Base-by-base conservation (phyloP, 2,888 invertebrate genomes). In the Troides aeacus region DNA sequence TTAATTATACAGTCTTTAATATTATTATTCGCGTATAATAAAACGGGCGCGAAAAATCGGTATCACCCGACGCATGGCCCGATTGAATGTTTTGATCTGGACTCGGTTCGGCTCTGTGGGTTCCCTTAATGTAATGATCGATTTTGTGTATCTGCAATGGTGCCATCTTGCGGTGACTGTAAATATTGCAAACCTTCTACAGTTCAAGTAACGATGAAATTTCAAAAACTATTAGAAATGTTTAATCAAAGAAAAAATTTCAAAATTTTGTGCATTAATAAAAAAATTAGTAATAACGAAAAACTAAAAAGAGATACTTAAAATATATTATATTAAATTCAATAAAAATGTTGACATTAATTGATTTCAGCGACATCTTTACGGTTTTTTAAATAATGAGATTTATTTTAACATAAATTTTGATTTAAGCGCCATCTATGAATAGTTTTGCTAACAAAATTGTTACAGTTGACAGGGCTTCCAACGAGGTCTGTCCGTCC, bases 1-100 rank as follows among this genome's bases (percentile, higher is more conserved):
- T 73, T 74, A 73, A 71, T 7, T 77, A 72, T 70, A 74, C 72
- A 71, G 75, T 76, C 71, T 73, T 79, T 78, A 76, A 72, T 75
- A 78, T 74, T 76, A 79, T 75, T 77, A 79, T 77, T 74, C 80
- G 81, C 82, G 80, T 65, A 62, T 68, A 83, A 78, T 80, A 78
- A 81, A 84, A 82, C 83, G 79, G 83, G 86, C 88, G 86, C 86
- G 82, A 87, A 89, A 87, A 82, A 84, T 82, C 82, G 75, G 81
- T 80, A 79, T 79, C 83, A 76, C 82, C 81, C 86, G 77, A 81
- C 80, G 81, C 90, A 88, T 89, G 64, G 64, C 64, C 64, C 70
- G 81, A 87, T 85, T 83, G 84, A 87, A 85, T 90, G 90, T 91
- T 91, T 90, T 90, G 88, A 82, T 85, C 75, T 77, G 75, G 73